Percentiles rank a stretch among this genome's conserved stretches.
Conservation (phyloP, 2,113 vertebrate genomes). For the Notothenia coriiceps region DNA sequence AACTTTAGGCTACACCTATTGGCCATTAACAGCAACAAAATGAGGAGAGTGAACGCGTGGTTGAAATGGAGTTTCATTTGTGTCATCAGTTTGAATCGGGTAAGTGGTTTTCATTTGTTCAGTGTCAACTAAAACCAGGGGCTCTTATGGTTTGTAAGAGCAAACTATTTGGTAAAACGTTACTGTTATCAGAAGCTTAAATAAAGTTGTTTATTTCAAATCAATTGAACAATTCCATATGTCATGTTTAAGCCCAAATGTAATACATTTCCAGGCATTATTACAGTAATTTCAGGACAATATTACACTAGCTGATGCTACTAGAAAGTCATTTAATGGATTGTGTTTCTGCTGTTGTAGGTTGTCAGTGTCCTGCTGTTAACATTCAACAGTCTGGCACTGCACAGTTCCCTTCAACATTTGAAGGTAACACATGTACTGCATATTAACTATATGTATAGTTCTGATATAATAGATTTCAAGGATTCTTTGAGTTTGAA, state of each 20-base stretch:
- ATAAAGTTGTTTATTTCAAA: too few species aligned
- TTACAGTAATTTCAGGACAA: too few species aligned
- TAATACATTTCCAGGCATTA: too few species aligned
- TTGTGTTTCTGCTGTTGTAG: constrained; percentile 51
- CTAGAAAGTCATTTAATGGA: not conserved
- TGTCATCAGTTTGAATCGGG: constrained; percentile 47
- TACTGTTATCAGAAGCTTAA: too few species aligned
- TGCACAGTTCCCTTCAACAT: not conserved
- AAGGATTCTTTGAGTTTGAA: too few species aligned
- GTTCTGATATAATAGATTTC: not conserved
- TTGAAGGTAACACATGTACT: constrained; percentile 49
- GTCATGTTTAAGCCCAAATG: too few species aligned
- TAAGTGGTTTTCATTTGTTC: constrained; percentile 45
- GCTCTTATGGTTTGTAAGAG: not conserved
- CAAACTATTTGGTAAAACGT: not conserved
- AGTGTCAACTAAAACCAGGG: not conserved
- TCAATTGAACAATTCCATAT: too few species aligned
- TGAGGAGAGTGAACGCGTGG: constrained; percentile 62
- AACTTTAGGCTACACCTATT: not conserved
- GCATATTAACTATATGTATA: not conserved
- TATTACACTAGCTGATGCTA: too few species aligned
- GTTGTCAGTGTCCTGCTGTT: constrained; percentile 46
- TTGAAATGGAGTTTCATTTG: constrained; percentile 48
- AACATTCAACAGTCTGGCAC: constrained; percentile 43
- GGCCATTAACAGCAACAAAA: constrained; percentile 4